Evolutionary conservation across 2,113 vertebrate genomes (phyloP).

Genomic region (Machaerirhynchus nigripectus): DNA sequence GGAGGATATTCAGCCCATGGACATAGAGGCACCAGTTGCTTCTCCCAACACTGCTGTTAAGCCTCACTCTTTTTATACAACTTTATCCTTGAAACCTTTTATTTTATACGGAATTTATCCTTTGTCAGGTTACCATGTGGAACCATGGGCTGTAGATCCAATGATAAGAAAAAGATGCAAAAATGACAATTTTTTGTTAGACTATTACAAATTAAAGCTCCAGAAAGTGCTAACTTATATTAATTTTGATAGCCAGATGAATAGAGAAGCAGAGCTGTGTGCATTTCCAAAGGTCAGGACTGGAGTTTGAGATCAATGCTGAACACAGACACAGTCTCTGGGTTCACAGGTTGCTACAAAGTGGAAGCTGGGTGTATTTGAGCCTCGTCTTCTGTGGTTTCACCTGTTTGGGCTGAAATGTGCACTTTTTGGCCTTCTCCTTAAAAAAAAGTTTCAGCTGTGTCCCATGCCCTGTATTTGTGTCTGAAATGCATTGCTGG

Average conservation of each 20-base stretch:
- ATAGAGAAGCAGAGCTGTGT: not conserved
- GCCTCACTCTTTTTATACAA: not conserved
- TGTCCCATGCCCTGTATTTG: not conserved
- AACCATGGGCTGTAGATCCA: not conserved
- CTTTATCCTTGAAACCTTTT: not conserved
- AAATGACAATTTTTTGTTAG: not conserved
- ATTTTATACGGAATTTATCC: not conserved
- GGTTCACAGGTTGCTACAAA: not conserved
- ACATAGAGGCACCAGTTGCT: not conserved
- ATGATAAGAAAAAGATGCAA: not conserved
- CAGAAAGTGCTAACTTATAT: not conserved
- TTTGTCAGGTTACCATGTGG: not conserved
- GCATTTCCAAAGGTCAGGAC: not conserved
- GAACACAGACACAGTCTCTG: not conserved
- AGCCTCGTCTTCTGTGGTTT: not conserved
- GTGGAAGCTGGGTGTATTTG: not conserved
- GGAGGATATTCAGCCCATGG: not conserved
- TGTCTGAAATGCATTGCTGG: not conserved
- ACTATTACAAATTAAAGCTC: not conserved
- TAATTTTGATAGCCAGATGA: not conserved
- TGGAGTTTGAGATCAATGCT: not conserved
- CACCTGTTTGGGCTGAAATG: accelerated
- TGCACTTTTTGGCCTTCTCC: not conserved
- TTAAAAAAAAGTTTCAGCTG: not conserved
- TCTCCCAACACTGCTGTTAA: not conserved